A percentile compares a stretch with the other conserved stretches of the same genome.
Evolutionary conservation across 2,888 invertebrate species (phyloP).

Genomic region (Rhamphomyia laevipes): DNA sequence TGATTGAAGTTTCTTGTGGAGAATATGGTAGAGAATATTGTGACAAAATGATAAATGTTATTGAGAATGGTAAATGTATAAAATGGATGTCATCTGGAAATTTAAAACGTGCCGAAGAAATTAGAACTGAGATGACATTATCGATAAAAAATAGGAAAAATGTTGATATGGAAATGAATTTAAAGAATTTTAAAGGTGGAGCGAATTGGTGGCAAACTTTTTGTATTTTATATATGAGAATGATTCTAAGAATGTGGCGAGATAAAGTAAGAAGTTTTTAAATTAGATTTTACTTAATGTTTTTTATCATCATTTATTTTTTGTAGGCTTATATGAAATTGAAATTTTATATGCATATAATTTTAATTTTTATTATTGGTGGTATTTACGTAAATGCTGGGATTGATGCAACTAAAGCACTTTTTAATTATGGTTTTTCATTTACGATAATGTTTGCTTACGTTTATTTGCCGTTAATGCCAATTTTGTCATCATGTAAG

Average conservation of each 20-base stretch:
- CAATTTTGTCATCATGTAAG: constrained; percentile 68
- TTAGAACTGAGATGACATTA: neutral
- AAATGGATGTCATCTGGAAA: constrained; percentile 38
- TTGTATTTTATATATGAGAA: constrained; percentile 49
- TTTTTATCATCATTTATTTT: constrained; percentile 16
- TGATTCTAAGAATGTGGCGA: constrained; percentile 62
- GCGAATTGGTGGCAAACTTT: constrained; percentile 57
- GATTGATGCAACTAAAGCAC: constrained; percentile 65
- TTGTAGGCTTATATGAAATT: constrained; percentile 57
- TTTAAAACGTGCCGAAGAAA: neutral
- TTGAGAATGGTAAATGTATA: constrained; percentile 52
- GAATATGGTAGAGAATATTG: constrained; percentile 60
- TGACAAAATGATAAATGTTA: constrained; percentile 53
- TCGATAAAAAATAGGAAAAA: constrained; percentile 19
- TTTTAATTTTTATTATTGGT: constrained; percentile 58
- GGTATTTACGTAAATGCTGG: constrained; percentile 61
- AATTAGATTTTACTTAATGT: neutral
- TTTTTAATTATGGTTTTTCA: constrained; percentile 76
- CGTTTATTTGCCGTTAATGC: constrained; percentile 73
- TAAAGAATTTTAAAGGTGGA: constrained; percentile 43
- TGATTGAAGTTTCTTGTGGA: constrained; percentile 68
- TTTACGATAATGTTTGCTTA: constrained; percentile 68
- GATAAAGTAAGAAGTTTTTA: constrained; percentile 47
- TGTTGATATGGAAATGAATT: constrained; percentile 36
- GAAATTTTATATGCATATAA: constrained; percentile 54